A percentile compares a stretch with the other conserved stretches of the same genome.
Evolutionary conservation across 92 coral and sea anemone genomes (phyloP).

Genomic region (Heliopora coerulea): DNA sequence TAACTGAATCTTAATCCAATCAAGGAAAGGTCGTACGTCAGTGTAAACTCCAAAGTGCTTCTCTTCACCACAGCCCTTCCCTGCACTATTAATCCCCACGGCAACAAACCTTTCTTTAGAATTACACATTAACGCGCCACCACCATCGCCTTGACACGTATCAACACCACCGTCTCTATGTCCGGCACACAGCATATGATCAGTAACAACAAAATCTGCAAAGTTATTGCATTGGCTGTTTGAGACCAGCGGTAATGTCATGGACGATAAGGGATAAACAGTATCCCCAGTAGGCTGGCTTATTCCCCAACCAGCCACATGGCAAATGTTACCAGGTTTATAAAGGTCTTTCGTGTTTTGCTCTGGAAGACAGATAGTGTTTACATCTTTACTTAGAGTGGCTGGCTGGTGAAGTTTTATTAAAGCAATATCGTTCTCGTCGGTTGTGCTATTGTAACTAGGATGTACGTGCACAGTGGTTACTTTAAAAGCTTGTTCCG

Average conservation of each 20-base stretch:
- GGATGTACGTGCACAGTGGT: constrained; percentile 70
- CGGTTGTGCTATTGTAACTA: constrained; percentile 55
- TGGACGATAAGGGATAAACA: constrained; percentile 56
- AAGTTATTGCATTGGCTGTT: constrained; percentile 56
- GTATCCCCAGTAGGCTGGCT: constrained; percentile 36
- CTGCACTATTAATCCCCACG: constrained; percentile 82
- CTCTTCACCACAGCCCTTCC: constrained; percentile 75
- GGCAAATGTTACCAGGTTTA: constrained; percentile 60
- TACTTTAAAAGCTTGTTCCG: constrained; percentile 57
- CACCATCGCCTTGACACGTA: constrained; percentile 83
- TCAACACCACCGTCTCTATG: constrained; percentile 55
- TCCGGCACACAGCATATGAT: constrained; percentile 80
- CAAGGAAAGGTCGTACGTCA: constrained; percentile 51
- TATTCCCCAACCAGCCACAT: constrained; percentile 78
- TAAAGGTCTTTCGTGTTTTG: constrained; percentile 26
- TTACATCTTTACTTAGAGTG: constrained; percentile 53
- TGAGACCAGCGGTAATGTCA: constrained; percentile 61
- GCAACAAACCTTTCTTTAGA: constrained; percentile 58
- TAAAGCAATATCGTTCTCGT: constrained; percentile 77
- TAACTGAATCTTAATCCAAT: constrained; percentile 67
- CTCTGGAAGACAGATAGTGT: constrained; percentile 64
- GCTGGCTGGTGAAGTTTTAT: constrained; percentile 62
- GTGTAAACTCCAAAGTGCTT: constrained; percentile 84
- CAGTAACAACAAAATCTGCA: constrained; percentile 58
- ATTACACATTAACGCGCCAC: constrained; percentile 81